phyloP scores from a whole-genome alignment of 2,113 vertebrate genomes.

The Syngnathus floridae region DNA sequence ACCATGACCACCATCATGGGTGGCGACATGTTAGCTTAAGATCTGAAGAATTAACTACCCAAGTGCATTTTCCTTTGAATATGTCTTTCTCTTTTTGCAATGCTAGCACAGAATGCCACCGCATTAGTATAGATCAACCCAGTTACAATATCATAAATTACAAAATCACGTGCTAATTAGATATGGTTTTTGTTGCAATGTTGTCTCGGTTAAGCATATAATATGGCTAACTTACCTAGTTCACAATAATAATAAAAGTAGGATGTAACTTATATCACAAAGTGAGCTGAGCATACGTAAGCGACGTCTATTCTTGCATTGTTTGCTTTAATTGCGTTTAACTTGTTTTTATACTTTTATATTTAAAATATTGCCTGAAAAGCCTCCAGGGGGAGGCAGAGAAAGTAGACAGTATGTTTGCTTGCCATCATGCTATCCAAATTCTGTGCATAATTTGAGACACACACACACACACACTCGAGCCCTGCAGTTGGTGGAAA shows the following conservation, averaged over 20 bases:
- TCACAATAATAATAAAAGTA: not conserved
- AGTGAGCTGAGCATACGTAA: not conserved
- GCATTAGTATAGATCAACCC: not conserved
- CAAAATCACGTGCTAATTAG: not conserved
- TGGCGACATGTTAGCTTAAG: not conserved
- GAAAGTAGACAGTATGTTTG: constrained; percentile 38
- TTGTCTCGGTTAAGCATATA: not conserved
- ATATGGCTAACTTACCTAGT: not conserved
- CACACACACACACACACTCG: constrained; percentile 25
- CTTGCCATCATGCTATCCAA: constrained; percentile 52
- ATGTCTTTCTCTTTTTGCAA: not conserved
- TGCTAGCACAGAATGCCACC: not conserved
- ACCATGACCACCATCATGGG: not conserved
- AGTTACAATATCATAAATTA: not conserved
- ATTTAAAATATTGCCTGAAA: not conserved
- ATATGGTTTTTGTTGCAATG: not conserved
- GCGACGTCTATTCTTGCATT: not conserved
- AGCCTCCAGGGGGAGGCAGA: constrained; percentile 14
- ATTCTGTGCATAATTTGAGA: constrained; percentile 52
- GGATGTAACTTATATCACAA: not conserved
- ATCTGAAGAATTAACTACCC: not conserved
- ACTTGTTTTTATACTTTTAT: not conserved
- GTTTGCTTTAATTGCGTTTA: not conserved
- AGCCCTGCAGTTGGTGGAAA: constrained; percentile 53
- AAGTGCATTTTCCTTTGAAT: not conserved